Evolutionary conservation across 2,888 invertebrate genomes (phyloP), one percentile per base, ranked within the genome.

Genomic region (Microplitis manilae): DNA sequence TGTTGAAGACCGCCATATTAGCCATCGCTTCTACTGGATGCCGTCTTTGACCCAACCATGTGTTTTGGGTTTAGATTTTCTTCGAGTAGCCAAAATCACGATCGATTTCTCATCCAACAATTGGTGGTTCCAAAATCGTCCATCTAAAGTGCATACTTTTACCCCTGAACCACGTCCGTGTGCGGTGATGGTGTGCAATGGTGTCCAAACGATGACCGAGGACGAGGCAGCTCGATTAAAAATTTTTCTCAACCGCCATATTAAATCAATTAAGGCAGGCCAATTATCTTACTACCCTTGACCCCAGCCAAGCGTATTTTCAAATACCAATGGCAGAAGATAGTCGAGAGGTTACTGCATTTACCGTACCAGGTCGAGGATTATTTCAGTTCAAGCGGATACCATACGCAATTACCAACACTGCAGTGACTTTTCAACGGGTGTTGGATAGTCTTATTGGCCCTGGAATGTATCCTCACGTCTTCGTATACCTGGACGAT

Each of bases 181-280:
- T 9, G 7, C 6, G 9, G 6, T 41, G 41, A 9, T 41, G 41
- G 9, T 41, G 5, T 41, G 41, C 9, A 6, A 41, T 5, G 41
- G 41, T 41, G 5, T 41, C 9, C 41, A 41, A 9, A 41, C 41
- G 6, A 41, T 41, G 41, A 41, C 41, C 2, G 41, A 41, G 41
- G 6, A 6, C 9, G 41, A 41, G 9, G 6, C 41, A 8, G 5
- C 6, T 1, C 41, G 41, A 41, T 41, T 41, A 9, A 9, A 41
- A 41, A 6, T 6, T 8, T 41, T 41, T 41, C 9, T 41, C 1
- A 5, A 41, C 73, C 0, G 73, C 81, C 0, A 87, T 85, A 6
- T 70, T 87, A 6, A 83, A 87, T 40, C 79, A 81, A 17, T 77
- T 88, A 0, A 69, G 84, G 0, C 6, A 59, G 0, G 80, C 82